These are phyloP conservation scores for Steinernema scapterisci DNA, from an alignment of 2,888 invertebrate genomes.

Conservation along the genomic window DNA sequence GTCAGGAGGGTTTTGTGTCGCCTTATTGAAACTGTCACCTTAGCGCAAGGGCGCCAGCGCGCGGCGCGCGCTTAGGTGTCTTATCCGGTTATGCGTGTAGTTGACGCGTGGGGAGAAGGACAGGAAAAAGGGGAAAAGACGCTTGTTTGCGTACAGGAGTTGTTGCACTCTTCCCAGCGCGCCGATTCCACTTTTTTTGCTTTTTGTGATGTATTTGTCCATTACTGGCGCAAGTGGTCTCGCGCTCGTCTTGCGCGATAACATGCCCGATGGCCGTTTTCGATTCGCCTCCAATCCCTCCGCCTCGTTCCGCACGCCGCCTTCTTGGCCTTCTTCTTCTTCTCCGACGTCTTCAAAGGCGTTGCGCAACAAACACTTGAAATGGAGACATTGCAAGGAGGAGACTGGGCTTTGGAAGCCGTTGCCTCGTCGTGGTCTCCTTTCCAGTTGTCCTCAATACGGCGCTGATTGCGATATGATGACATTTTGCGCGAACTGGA, in stretches of 20 bases:
- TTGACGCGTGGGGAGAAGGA: background rate
- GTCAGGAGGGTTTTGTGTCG: background rate
- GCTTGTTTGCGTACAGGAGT: background rate
- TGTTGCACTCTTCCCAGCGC: background rate
- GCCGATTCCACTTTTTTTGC: background rate
- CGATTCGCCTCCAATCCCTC: too few relatives aligned
- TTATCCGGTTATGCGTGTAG: conserved; percentile 17
- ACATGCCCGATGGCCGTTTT: conserved; percentile 21
- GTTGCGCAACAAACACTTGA: conserved; percentile 24
- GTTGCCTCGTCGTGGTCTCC: background rate
- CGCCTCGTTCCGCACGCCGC: too few relatives aligned
- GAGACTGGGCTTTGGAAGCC: too few relatives aligned
- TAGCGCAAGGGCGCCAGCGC: background rate
- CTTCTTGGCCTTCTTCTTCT: background rate
- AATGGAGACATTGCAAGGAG: background rate
- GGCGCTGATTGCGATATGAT: conserved; percentile 29
- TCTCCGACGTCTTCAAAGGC: too few relatives aligned
- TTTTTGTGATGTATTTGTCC: conserved; percentile 26
- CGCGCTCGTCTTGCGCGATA: conserved; percentile 13
- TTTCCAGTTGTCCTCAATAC: conserved; percentile 14
- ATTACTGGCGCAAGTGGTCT: background rate
- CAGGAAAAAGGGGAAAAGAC: background rate
- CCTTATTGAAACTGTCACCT: background rate
- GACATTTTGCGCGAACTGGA: conserved; percentile 5
- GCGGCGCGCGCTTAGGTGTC: background rate